These are phyloP conservation scores for Musca domestica DNA, from an alignment of 1,140 invertebrate genomes.

Conservation along the genomic window DNA sequence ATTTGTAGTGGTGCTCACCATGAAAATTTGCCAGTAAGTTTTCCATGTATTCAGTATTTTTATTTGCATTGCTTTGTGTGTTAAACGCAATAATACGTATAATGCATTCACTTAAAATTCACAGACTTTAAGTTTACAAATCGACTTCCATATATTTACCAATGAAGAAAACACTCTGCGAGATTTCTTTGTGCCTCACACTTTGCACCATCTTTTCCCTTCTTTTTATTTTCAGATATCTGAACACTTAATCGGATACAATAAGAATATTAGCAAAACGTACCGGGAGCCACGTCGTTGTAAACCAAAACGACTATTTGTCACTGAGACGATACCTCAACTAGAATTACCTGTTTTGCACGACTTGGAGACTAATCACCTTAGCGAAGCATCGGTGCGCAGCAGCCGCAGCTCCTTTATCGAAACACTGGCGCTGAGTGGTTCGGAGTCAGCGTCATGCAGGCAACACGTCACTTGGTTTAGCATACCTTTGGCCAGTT, in stretches of 20 bases:
- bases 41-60: too few species aligned
- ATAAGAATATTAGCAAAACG: constrained; percentile 14
- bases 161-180: not conserved
- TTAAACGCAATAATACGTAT: too few species aligned
- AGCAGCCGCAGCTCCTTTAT: constrained; percentile 29
- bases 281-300: constrained; percentile 23
- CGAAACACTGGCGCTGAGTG: constrained; percentile 27
- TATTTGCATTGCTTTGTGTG: too few species aligned
- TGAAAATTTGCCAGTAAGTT: constrained; percentile 57
- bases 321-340: constrained; percentile 16
- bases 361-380: constrained; percentile 25
- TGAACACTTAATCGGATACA: constrained; percentile 20
- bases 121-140: constrained; percentile 7
- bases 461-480: not conserved
- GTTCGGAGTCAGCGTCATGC: constrained; percentile 10
- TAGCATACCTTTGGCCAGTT: not conserved
- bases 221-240: constrained; percentile 24
- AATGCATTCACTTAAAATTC: too few species aligned
- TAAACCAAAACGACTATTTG: constrained; percentile 22
- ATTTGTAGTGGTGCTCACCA: constrained; percentile 60
- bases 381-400: constrained; percentile 20
- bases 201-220: too few species aligned
- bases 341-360: constrained; percentile 23
- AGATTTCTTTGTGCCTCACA: not conserved
- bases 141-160: not conserved